Percentiles rank a stretch among this genome's conserved stretches.
Conservation (phyloP, 2,888 invertebrate genomes). For the Hirtodrosophila confusa region DNA sequence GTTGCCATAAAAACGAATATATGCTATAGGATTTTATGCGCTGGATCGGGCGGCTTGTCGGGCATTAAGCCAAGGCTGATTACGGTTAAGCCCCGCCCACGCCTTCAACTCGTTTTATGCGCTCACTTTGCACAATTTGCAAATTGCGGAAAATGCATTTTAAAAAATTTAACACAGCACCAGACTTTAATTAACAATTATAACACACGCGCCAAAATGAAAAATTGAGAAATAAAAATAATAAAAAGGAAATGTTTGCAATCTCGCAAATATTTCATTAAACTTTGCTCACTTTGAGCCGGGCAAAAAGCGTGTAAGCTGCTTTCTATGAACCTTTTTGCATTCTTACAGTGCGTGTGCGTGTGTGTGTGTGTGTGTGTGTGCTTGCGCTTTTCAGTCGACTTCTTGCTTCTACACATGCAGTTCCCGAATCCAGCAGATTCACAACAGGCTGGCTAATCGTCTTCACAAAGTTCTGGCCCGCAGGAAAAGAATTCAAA, state of each 20-base stretch:
- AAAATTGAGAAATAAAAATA: constrained; percentile 1
- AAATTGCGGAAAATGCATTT: constrained; percentile 23
- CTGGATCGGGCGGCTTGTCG: neutral
- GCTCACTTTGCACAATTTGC: constrained; percentile 16
- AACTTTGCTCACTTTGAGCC: constrained; percentile 31
- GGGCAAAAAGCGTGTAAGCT: constrained; percentile 20
- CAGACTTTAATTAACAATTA: constrained; percentile 56
- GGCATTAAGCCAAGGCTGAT: constrained; percentile 41
- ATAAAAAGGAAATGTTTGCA: constrained; percentile 29
- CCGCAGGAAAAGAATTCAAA: no score
- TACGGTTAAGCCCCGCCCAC: constrained; percentile 30
- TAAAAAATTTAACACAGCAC: constrained; percentile 32
- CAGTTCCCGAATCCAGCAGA: no score
- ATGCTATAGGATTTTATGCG: constrained; percentile 37
- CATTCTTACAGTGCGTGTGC: constrained; percentile 27
- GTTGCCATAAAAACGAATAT: constrained; percentile 45
- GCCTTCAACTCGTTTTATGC: constrained; percentile 10
- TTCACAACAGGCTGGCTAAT: no score
- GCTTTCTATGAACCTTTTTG: constrained; percentile 19
- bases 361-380: constrained; percentile 21
- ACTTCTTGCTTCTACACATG: constrained; percentile 30
- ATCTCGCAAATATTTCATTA: constrained; percentile 62
- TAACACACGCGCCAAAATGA: constrained; percentile 1
- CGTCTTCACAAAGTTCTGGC: no score
- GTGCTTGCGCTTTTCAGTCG: constrained; percentile 26